Conservation (phyloP, 1,140 invertebrate species). For the Drepana arcuata region DNA sequence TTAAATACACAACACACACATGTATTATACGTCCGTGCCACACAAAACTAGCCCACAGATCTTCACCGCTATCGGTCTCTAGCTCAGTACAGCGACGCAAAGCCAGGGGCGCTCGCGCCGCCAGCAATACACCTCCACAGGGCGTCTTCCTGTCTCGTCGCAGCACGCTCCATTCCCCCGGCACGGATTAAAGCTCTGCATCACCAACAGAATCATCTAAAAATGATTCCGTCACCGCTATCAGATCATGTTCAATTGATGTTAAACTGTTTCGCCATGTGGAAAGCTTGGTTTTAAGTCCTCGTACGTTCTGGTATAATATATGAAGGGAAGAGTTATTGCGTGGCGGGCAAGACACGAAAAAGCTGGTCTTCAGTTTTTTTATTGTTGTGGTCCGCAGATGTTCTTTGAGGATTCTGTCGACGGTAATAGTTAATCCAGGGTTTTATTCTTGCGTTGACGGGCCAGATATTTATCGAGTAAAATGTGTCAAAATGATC, state of each 20-base stretch:
- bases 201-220: slow-evolving; percentile 3
- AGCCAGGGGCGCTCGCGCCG: background rate
- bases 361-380: too few relatives aligned
- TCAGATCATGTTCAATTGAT: too few relatives aligned
- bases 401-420: too few relatives aligned
- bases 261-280: background rate
- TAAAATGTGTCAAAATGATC: too few relatives aligned
- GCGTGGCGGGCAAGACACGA: too few relatives aligned
- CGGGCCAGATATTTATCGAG: too few relatives aligned
- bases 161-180: slow-evolving; percentile 4
- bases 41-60: slow-evolving; percentile 6
- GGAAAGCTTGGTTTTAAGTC: slow-evolving; percentile 6
- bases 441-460: too few relatives aligned
- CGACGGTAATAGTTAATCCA: too few relatives aligned
- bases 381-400: too few relatives aligned
- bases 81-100: slow-evolving; percentile 4
- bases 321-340: too few relatives aligned
- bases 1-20: slow-evolving; percentile 12
- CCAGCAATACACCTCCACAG: too few relatives aligned
- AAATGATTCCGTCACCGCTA: slow-evolving; percentile 3
- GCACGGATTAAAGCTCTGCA: background rate
- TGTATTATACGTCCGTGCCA: slow-evolving; percentile 1
- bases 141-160: slow-evolving; percentile 6
- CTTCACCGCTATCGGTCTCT: too few relatives aligned
- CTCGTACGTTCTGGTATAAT: slow-evolving; percentile 4